Base-by-base conservation (phyloP, 2,113 vertebrate genomes). In the Sorex fumeus region DNA sequence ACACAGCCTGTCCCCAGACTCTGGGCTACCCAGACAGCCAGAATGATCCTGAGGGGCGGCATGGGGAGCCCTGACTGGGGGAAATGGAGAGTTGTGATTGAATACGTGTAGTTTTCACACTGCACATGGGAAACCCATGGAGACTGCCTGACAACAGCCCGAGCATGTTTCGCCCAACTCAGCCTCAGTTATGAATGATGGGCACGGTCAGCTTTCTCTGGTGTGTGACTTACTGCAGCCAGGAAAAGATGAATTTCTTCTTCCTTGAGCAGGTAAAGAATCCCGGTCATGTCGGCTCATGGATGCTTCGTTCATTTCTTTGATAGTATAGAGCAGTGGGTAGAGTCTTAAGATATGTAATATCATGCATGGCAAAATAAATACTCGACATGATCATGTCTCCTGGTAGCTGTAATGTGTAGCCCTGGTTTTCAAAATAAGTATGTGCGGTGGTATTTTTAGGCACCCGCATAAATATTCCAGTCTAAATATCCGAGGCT, bases 361-460 rank as follows among this genome's bases (percentile, higher is more conserved):
- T 69, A 74, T 67, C 80, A 92, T 12, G 28, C 57, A 60, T 93
- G 60, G 80, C 93, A 95, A 96, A 95, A 60, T 87, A 90, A 89
- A n/a, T 32, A 80, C 25, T 83, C 47, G 13, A 13, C 6, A 50
- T 13, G 10, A 10, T 87, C 90, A 53, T 53, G 95, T 84, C 30
- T 94, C 66, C 75, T 84, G 77, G 13, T 50, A 87, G 60, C 78
- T 40, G 74, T 69, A 88, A 87, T 91, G 87, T 91, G 84, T 84
- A 88, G 12, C 90, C 71, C 87, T 91, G 62, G 82, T 95, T 97
- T 96, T 87, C 0, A 25, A 91, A 84, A 69, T 85, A 94, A 92
- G 66, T 62, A 88, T 80, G 81, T 95, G 92, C 76, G 90, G n/a
- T 53, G 21, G 13, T 45, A 94, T 87, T 96, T 96, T 95, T 96